Base-by-base conservation (phyloP, 2,888 invertebrate species). In the Mechanitis mazaeus region DNA sequence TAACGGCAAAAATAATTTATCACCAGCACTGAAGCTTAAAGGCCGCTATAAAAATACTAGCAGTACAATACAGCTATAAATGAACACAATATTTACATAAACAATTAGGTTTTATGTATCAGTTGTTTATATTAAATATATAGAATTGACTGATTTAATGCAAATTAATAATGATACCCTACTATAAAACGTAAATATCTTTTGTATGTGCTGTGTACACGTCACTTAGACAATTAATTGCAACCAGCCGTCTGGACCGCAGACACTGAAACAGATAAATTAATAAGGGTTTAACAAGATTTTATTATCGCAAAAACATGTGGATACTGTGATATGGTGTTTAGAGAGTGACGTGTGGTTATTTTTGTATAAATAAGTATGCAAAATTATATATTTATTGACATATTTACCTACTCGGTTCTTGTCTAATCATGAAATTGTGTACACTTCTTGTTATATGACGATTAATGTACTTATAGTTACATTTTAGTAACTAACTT, bases 151-250 rank as follows among this genome's bases (percentile, higher is more conserved):
- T 35, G 35, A 42, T 42, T 42, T 42, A 5, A 42, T 42, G 3
- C 2, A 1, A 42, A 42, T 42, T 9, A 42, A 42, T 9, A 2
- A 9, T 11, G 5, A 28, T 31, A 31, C 2, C 35, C 2, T 50
- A 31, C 6, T 47, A 33, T 42, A 53, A 53, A 53, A 50, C 50
- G 3, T 12, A 28, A 50, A 28, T 58, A 42, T 58, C 42, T 42
- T 31, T n/a, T 57, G 20, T 53, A 45, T 31, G 33, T 45, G 35
- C 33, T 45, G 53, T 64, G 42, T 7, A 59, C 60, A 64, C 56
- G 58, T 67, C 67, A 66, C 66, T 67, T 65, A 66, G 62, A 66
- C 59, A 63, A 66, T 68, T 68, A 64, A 63, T 64, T 63, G 55
- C 63, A 57, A 62, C 57, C 63, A 59, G 59, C 54, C 63, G 68